These are phyloP conservation scores for Heliconius hewitsoni DNA, from an alignment of 1,140 invertebrate species.

Conservation along the genomic window DNA sequence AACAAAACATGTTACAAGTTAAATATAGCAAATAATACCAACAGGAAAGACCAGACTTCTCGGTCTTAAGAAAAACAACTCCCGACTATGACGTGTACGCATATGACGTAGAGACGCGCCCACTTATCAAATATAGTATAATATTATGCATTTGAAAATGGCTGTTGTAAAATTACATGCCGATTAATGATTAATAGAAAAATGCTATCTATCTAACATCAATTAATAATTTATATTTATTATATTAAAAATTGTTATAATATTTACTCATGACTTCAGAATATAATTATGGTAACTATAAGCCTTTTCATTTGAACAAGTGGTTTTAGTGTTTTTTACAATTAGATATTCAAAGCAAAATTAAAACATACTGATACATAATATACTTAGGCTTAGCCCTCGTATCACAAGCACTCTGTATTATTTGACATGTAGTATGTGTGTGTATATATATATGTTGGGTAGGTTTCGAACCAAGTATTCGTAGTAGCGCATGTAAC, in stretches of 20 bases:
- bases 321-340: too few relatives aligned
- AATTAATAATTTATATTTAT: neutral
- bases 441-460: too few relatives aligned
- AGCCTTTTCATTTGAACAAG: too few relatives aligned
- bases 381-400: too few relatives aligned
- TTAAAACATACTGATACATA: too few relatives aligned
- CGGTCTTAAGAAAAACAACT: slow-evolving; percentile 1
- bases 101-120: neutral
- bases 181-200: neutral
- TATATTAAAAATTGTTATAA: neutral
- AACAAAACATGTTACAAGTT: too few relatives aligned
- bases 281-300: too few relatives aligned
- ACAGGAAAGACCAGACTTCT: slow-evolving; percentile 1
- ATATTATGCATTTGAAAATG: neutral
- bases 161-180: neutral
- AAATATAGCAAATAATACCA: neutral
- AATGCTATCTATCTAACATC: neutral
- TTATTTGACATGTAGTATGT: too few relatives aligned
- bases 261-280: neutral
- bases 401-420: too few relatives aligned
- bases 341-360: too few relatives aligned
- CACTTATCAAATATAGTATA: neutral
- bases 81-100: neutral
- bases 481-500: too few relatives aligned
- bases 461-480: too few relatives aligned